Conservation (phyloP, 2,797 vertebrate genomes). For the Kryptolebias ocellatus region DNA sequence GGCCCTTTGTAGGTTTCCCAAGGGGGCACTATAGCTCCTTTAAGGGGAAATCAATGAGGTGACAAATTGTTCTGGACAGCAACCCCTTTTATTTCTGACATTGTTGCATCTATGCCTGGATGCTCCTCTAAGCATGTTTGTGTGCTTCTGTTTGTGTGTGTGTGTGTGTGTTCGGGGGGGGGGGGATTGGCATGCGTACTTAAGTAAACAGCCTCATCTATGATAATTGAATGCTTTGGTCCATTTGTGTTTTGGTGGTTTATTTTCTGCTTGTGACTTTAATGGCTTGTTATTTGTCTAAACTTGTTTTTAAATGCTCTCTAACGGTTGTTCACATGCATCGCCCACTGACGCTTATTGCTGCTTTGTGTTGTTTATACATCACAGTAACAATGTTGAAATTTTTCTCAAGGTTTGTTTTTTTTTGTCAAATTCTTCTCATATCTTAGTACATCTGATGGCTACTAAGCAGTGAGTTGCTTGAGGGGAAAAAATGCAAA, state of each 20-base stretch:
- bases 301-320: constrained; percentile 69
- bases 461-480: constrained; percentile 15
- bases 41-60: constrained; percentile 80
- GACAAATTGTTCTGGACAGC: constrained; percentile 81
- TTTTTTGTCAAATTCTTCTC: constrained; percentile 37
- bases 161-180: constrained; percentile 17
- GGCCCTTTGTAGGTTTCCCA: constrained; percentile 72
- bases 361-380: constrained; percentile 38
- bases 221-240: constrained; percentile 74
- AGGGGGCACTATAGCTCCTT: constrained; percentile 71
- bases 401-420: constrained; percentile 52
- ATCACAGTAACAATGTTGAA: constrained; percentile 17
- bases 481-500: background rate
- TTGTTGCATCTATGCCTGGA: constrained; percentile 59
- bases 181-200: constrained; percentile 36
- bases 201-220: constrained; percentile 55
- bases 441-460: constrained; percentile 9
- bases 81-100: constrained; percentile 71
- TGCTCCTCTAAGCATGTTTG: constrained; percentile 41
- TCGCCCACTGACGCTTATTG: constrained; percentile 39
- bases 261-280: constrained; percentile 70
- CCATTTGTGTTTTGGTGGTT: constrained; percentile 70
- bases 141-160: constrained; percentile 19
- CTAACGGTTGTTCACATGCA: constrained; percentile 59
- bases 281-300: constrained; percentile 74